Percentiles rank a stretch among this genome's conserved stretches.
Evolutionary conservation across 2,797 vertebrate genomes (phyloP).

Genomic region (Pempheris klunzingeri): DNA sequence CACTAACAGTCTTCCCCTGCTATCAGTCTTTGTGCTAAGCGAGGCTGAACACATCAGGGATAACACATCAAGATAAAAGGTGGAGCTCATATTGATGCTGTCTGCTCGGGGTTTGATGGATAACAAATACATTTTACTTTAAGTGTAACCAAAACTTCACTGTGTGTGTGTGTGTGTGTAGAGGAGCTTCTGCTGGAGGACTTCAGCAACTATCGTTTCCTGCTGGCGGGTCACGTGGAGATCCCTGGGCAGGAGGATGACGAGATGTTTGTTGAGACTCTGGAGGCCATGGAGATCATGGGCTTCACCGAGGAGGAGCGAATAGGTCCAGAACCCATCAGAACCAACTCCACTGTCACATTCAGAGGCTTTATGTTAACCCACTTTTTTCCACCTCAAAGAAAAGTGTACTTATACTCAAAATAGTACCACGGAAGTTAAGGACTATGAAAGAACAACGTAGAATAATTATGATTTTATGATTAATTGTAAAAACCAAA

Average conservation of each 20-base stretch:
- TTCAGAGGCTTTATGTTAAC: background rate
- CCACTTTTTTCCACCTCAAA: background rate
- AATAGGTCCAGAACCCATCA: slow-evolving; percentile 74
- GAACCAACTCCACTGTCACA: background rate
- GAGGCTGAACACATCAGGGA: background rate
- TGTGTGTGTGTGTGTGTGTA: slow-evolving; percentile 64
- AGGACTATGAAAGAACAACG: background rate
- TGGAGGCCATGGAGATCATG: slow-evolving; percentile 98
- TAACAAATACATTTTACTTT: too few relatives aligned
- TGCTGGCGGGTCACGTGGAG: slow-evolving; percentile 91
- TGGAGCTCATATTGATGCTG: background rate
- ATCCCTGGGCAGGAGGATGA: slow-evolving; percentile 92
- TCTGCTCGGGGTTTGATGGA: background rate
- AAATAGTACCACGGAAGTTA: background rate
- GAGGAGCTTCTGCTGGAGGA: slow-evolving; percentile 94
- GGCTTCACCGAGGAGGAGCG: slow-evolving; percentile 94
- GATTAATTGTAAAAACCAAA: background rate
- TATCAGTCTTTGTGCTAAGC: background rate
- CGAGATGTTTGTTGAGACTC: slow-evolving; percentile 93
- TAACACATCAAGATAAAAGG: background rate
- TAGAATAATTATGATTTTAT: background rate
- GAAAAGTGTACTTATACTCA: too few relatives aligned
- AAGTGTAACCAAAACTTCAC: too few relatives aligned
- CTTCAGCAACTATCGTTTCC: slow-evolving; percentile 92
- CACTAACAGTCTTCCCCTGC: too few relatives aligned